Base-by-base conservation (phyloP, 2,888 invertebrate species). In the Catonia carolina region DNA sequence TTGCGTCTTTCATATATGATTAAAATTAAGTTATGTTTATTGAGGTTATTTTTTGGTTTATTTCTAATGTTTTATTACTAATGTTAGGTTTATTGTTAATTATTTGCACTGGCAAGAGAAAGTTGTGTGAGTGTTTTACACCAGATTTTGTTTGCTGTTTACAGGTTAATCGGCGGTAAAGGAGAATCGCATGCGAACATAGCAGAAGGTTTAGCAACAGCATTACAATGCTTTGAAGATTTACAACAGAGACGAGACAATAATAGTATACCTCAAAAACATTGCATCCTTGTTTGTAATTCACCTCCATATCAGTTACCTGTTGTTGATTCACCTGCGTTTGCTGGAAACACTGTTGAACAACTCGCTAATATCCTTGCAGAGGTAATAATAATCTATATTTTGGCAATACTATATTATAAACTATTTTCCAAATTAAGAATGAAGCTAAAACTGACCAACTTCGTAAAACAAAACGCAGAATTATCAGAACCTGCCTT, bases 241-340 rank as follows among this genome's bases (percentile, higher is more conserved):
- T 76, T 95, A 5, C 84, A 84, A 60, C 74, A 69, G 14, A 69
- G 70, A 35, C 71, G 80, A 22, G 80, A 81, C 63, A 69, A 73
- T 53, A 66, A 70, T n/a, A 71, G 70, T 57, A 70, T 70, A 36
- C 80, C 82, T 0, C 81, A 84, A 66, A 81, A 85, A 64, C 89
- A 91, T 70, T 86, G 90, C 63, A 78, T 92, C 56, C 73, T 96
- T 8, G 80, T 96, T 33, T 94, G 94, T 71, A 93, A 92, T 69
- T 94, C 94, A 3, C 87, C 93, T 0, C 94, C 95, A 0, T 95
- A 94, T 72, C 82, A 85, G n/a, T 79, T 91, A 63, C 87, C 89
- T 20, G 90, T 89, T 68, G 79, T 79, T 67, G 89, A 90, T 69
- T 83, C 83, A 50, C 81, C 80, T 66, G 76, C 79, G 22, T 89